Percentiles rank a stretch among this genome's conserved stretches.
Conservation (phyloP, 2,797 vertebrate species). For the Psittacula derbiana region DNA sequence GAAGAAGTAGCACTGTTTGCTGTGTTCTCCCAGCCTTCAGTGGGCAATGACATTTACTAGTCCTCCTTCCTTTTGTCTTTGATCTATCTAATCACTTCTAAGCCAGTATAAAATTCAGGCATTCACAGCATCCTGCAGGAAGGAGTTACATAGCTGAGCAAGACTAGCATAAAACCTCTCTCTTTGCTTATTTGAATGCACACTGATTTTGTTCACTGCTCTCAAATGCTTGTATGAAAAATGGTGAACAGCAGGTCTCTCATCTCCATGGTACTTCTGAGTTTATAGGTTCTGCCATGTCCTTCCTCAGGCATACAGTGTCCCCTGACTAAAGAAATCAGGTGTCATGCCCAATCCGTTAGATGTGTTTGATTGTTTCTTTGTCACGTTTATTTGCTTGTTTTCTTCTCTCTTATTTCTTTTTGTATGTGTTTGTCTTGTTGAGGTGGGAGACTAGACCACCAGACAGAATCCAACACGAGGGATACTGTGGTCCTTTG, state of each 20-base stretch:
- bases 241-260: not conserved
- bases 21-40: not conserved
- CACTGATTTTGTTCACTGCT: not conserved
- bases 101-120: not conserved
- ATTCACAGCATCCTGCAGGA: not conserved
- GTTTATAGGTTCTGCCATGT: not conserved
- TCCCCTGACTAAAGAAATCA: not conserved
- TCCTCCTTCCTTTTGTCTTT: not conserved
- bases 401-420: not conserved
- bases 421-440: not conserved
- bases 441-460: not conserved
- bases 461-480: not conserved
- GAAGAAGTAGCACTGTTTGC: not conserved
- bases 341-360: not conserved
- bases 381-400: not conserved
- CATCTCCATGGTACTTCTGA: fast-evolving
- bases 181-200: not conserved
- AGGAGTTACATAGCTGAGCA: not conserved
- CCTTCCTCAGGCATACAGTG: not conserved
- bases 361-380: not conserved
- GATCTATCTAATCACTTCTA: not conserved
- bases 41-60: not conserved
- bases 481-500: not conserved
- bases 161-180: not conserved
- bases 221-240: not conserved